Conservation (phyloP, 2,888 invertebrate genomes). For the Plebejus melissa region DNA sequence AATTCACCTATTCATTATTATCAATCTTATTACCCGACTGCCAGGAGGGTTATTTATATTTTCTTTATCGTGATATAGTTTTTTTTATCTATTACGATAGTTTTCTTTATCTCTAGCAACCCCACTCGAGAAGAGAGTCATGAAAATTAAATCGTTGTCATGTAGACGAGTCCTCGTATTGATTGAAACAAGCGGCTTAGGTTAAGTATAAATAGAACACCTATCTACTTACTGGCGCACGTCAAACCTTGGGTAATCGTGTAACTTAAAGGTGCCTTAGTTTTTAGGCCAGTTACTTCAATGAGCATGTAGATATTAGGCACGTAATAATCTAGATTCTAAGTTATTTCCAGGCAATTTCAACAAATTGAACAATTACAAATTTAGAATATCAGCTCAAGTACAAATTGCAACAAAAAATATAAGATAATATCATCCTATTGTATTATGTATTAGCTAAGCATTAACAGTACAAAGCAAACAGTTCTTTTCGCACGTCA, state of each 20-base stretch:
- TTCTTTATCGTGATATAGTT: no score
- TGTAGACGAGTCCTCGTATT: slow-evolving; percentile 8
- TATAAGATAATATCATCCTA: background rate
- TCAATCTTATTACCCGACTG: no score
- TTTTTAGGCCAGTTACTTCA: slow-evolving; percentile 5
- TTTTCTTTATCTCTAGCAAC: no score
- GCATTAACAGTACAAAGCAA: background rate
- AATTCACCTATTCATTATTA: no score
- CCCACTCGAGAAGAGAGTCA: background rate
- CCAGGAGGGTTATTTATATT: no score
- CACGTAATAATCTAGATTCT: background rate
- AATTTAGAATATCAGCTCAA: background rate
- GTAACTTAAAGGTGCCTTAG: background rate
- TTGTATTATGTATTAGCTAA: background rate
- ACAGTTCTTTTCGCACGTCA: slow-evolving; percentile 11
- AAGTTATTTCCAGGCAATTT: background rate
- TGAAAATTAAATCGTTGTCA: background rate
- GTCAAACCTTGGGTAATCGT: background rate
- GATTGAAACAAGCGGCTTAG: slow-evolving; percentile 10
- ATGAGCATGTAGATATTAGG: background rate
- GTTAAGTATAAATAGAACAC: slow-evolving; percentile 15
- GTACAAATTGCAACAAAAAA: background rate
- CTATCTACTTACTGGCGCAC: slow-evolving; percentile 9
- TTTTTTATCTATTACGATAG: no score
- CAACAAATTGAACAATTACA: background rate